phyloP scores from a whole-genome alignment of 2,113 vertebrate genomes.

The Cyanoderma ruficeps region DNA sequence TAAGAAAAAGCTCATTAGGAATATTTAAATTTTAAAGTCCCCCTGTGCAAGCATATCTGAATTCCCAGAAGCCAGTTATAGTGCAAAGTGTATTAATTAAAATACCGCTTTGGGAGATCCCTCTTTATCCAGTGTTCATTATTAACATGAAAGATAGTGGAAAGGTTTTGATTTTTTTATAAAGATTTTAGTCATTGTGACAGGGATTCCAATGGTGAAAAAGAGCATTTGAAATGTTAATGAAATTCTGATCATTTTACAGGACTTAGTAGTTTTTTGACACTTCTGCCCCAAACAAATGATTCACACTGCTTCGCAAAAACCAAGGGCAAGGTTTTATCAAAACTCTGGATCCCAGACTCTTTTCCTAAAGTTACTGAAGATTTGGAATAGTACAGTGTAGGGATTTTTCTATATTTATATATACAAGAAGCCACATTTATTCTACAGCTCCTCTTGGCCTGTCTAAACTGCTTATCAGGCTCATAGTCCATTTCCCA shows the following conservation, averaged over 20 bases:
- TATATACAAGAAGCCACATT: background rate
- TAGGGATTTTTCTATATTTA: background rate
- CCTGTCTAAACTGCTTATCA: background rate
- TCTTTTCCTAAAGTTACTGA: background rate
- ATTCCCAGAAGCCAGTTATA: background rate
- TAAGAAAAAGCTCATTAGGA: conserved; percentile 44
- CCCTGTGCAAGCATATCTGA: background rate
- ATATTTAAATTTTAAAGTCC: conserved; percentile 34
- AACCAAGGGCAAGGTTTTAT: background rate
- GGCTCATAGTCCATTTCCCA: background rate
- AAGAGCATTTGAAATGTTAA: background rate
- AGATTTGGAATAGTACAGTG: background rate
- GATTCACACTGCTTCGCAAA: background rate
- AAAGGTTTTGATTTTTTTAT: conserved; percentile 25
- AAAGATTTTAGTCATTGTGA: background rate
- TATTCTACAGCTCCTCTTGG: background rate
- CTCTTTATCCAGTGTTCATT: conserved; percentile 28
- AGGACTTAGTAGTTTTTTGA: background rate
- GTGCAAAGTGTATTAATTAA: conserved; percentile 48
- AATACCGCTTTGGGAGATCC: conserved; percentile 12
- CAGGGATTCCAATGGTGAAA: background rate
- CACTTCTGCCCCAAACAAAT: background rate
- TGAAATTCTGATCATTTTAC: background rate
- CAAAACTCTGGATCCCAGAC: background rate
- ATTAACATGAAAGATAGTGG: conserved; percentile 9